Conservation (phyloP, 2,113 vertebrate species). For the Jaculus jaculus region DNA sequence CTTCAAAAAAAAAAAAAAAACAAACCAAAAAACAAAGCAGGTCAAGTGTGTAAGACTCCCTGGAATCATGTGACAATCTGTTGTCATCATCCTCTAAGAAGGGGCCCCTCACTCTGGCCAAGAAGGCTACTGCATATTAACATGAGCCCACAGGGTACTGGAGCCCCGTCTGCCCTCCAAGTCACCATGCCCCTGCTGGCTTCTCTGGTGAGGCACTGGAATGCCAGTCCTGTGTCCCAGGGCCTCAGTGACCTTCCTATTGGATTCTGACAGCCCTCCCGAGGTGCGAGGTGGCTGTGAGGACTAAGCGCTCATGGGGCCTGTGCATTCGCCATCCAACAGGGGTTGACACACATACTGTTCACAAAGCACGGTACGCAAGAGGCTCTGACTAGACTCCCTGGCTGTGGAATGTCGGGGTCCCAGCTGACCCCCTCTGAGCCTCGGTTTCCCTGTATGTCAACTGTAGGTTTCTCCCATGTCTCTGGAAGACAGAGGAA, state of each 20-base stretch:
- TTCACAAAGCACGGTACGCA: not conserved
- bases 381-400: not conserved
- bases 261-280: not conserved
- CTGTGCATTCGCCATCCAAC: fast-evolving
- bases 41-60: not conserved
- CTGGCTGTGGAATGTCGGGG: not conserved
- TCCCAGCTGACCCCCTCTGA: not conserved
- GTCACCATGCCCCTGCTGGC: not conserved
- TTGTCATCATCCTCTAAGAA: not conserved
- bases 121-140: not conserved
- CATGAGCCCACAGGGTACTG: not conserved
- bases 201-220: not conserved
- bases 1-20: too few relatives aligned
- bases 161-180: not conserved
- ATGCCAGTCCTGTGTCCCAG: not conserved
- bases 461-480: not conserved
- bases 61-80: not conserved
- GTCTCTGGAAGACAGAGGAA: too few relatives aligned
- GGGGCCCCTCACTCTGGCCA: fast-evolving
- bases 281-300: not conserved
- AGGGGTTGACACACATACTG: fast-evolving
- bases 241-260: not conserved
- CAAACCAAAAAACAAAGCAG: too few relatives aligned
- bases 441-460: not conserved
- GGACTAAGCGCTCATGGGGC: not conserved